A percentile compares a stretch with the other conserved stretches of the same genome.
Conservation (phyloP, 2,113 vertebrate species). For the Sminthopsis crassicaudata region DNA sequence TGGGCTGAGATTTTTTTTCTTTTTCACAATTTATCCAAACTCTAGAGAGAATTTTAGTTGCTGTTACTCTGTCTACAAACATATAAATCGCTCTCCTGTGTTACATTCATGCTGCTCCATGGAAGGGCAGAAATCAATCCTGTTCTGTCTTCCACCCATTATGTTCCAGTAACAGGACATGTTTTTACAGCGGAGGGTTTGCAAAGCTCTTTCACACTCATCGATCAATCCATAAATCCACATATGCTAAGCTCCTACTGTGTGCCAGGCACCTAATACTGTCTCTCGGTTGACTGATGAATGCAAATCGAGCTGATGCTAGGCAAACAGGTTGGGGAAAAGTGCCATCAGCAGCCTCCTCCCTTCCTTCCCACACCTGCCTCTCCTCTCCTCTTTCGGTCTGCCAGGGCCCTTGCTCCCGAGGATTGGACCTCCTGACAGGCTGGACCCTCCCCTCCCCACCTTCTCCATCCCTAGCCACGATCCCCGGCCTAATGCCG, state of each 20-base stretch:
- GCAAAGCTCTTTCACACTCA: not conserved
- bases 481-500: not conserved
- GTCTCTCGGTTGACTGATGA: not conserved
- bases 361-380: not conserved
- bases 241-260: not conserved
- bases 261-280: not conserved
- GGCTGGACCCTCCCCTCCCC: not conserved
- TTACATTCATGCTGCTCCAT: not conserved
- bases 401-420: too few relatives aligned
- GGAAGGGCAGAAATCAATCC: not conserved
- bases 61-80: conserved; percentile 22
- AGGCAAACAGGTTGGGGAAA: not conserved
- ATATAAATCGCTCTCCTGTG: not conserved
- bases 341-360: not conserved
- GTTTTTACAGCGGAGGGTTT: not conserved
- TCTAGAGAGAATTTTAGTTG: not conserved
- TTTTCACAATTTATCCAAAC: not conserved
- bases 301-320: not conserved
- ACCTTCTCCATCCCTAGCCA: not conserved
- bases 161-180: not conserved
- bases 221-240: not conserved
- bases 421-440: not conserved
- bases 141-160: not conserved
- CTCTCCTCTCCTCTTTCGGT: not conserved
- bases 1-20: not conserved